phyloP scores from a whole-genome alignment of 2,113 vertebrate species.

The Tragelaphus strepsiceros region DNA sequence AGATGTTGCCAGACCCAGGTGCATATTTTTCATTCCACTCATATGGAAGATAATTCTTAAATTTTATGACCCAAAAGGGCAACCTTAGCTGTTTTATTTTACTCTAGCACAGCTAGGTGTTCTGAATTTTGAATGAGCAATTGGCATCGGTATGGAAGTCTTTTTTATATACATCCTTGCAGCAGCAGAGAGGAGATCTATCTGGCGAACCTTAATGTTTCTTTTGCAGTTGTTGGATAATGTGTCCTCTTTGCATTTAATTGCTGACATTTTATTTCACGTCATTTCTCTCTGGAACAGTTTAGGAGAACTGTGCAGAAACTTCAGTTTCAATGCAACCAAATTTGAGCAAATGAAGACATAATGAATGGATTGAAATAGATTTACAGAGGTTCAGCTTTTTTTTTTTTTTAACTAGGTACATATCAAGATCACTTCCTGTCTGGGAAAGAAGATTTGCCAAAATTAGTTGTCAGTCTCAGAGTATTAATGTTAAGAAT shows the following conservation, averaged over 20 bases:
- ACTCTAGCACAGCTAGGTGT: neutral
- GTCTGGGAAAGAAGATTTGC: neutral
- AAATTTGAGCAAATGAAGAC: neutral
- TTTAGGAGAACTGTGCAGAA: neutral
- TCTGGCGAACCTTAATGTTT: neutral
- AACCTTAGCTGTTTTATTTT: neutral
- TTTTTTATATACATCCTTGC: neutral
- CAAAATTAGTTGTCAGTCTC: neutral
- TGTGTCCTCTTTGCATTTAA: neutral
- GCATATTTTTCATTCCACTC: neutral
- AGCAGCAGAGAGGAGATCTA: neutral
- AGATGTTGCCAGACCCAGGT: neutral
- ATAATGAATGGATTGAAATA: neutral
- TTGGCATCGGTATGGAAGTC: neutral
- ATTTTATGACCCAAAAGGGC: neutral
- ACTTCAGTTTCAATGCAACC: neutral
- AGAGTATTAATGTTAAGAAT: neutral
- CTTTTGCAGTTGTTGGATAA: neutral
- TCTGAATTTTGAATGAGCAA: neutral
- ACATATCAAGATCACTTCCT: neutral
- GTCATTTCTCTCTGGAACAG: neutral
- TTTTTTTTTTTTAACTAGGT: neutral
- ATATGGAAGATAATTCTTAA: neutral
- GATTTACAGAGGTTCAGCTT: neutral
- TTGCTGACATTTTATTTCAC: conserved; percentile 1